These are phyloP conservation scores for Trinorchestia longiramus DNA, from an alignment of 1,140 invertebrate genomes.

Conservation along the genomic window DNA sequence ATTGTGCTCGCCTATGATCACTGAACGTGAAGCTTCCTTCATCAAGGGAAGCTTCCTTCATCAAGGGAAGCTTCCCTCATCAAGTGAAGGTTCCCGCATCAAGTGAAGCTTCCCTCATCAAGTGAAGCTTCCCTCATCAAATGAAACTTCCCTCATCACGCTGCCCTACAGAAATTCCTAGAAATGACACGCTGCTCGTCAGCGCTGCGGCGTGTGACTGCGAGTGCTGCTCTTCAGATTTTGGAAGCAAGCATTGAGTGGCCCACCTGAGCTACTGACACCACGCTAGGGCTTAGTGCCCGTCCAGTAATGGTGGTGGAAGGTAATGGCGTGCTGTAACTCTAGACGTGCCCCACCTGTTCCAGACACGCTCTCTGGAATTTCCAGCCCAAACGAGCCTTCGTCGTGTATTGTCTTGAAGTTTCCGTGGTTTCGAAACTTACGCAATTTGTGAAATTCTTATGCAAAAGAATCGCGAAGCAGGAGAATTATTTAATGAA, in stretches of 20 bases:
- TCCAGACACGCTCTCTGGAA: background rate
- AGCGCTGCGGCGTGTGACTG: background rate
- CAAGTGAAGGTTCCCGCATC: too few relatives aligned
- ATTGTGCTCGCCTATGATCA: too few relatives aligned
- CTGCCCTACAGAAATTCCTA: too few relatives aligned
- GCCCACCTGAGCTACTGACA: background rate
- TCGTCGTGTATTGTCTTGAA: background rate
- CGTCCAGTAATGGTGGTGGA: background rate
- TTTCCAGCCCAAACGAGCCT: background rate
- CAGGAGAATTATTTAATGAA: background rate
- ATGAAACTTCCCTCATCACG: too few relatives aligned
- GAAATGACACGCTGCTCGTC: background rate
- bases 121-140: too few relatives aligned
- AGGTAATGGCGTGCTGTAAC: background rate
- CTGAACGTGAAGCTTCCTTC: too few relatives aligned
- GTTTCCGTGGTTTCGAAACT: background rate
- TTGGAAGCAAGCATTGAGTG: background rate
- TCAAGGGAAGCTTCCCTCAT: too few relatives aligned
- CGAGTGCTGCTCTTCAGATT: background rate
- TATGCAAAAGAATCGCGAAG: background rate
- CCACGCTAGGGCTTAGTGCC: background rate
- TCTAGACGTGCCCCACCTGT: background rate
- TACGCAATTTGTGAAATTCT: background rate
- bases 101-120: too few relatives aligned
- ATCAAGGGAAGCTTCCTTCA: too few relatives aligned